These are phyloP conservation scores for Oncorhynchus nerka DNA, from an alignment of 2,113 vertebrate genomes.

Conservation along the genomic window DNA sequence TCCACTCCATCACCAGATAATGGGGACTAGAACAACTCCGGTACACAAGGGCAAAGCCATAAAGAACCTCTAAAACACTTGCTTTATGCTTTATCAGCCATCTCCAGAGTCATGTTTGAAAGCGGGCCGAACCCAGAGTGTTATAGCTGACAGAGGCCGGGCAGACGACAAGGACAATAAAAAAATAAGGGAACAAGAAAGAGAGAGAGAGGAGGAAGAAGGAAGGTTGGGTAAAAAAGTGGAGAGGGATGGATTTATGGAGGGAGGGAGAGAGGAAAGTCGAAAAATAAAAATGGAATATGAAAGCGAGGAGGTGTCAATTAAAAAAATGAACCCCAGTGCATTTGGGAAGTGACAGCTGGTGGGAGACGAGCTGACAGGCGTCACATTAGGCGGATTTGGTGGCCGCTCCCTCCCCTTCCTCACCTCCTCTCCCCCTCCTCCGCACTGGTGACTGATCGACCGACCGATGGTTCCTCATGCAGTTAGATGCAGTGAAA, in stretches of 20 bases:
- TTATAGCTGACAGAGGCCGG: constrained; percentile 56
- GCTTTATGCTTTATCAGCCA: constrained; percentile 71
- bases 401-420: constrained; percentile 70
- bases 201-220: not conserved
- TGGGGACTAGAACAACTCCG: constrained; percentile 57
- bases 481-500: constrained; percentile 31
- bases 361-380: constrained; percentile 91
- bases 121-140: constrained; percentile 50
- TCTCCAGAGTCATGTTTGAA: constrained; percentile 66
- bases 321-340: constrained; percentile 90
- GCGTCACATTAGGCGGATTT: constrained; percentile 77
- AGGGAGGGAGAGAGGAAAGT: constrained; percentile 55
- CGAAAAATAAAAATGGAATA: constrained; percentile 74
- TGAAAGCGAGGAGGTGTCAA: constrained; percentile 92
- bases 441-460: constrained; percentile 53
- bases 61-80: constrained; percentile 64
- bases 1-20: constrained; percentile 65
- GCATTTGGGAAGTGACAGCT: constrained; percentile 85
- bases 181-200: constrained; percentile 1
- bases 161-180: constrained; percentile 51
- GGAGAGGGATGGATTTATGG: constrained; percentile 46
- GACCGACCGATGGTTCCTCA: constrained; percentile 58
- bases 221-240: constrained; percentile 30
- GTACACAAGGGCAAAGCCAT: constrained; percentile 69
- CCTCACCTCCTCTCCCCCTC: constrained; percentile 27